Conservation (phyloP, 2,797 vertebrate genomes). For the Enoplosus armatus region DNA sequence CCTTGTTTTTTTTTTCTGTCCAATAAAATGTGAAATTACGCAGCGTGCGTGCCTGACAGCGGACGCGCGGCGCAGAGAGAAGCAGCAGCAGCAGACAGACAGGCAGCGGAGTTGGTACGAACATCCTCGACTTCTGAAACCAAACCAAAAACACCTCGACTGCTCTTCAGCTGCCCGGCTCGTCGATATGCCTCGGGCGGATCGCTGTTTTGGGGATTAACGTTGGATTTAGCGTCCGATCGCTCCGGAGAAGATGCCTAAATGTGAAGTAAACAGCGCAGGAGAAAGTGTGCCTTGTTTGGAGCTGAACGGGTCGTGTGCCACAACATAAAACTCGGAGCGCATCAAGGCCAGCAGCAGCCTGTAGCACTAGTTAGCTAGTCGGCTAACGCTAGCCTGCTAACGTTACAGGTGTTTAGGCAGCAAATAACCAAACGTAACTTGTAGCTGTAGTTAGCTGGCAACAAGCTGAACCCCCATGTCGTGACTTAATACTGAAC, state of each 20-base stretch:
- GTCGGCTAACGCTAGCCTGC: slow-evolving; percentile 65
- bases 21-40: slow-evolving; percentile 70
- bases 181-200: slow-evolving; percentile 63
- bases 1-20: slow-evolving; percentile 46
- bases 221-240: slow-evolving; percentile 57
- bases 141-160: slow-evolving; percentile 69
- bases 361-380: slow-evolving; percentile 75
- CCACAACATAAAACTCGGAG: slow-evolving; percentile 77
- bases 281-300: slow-evolving; percentile 84
- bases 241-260: slow-evolving; percentile 75
- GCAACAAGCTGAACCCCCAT: slow-evolving; percentile 7
- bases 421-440: slow-evolving; percentile 57
- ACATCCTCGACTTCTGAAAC: slow-evolving; percentile 76
- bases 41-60: slow-evolving; percentile 70
- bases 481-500: slow-evolving; percentile 45
- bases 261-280: slow-evolving; percentile 60
- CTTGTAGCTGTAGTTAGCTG: slow-evolving; percentile 59
- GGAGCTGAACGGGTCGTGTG: slow-evolving; percentile 79
- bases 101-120: slow-evolving; percentile 71
- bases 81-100: slow-evolving; percentile 42
- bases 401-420: slow-evolving; percentile 75
- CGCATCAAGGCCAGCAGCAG: slow-evolving; percentile 82
- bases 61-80: slow-evolving; percentile 57
- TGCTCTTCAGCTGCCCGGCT: slow-evolving; percentile 53
- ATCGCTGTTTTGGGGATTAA: slow-evolving; percentile 40